Conservation (phyloP, 2,797 vertebrate genomes). For the Brachyrhaphis roseni region DNA sequence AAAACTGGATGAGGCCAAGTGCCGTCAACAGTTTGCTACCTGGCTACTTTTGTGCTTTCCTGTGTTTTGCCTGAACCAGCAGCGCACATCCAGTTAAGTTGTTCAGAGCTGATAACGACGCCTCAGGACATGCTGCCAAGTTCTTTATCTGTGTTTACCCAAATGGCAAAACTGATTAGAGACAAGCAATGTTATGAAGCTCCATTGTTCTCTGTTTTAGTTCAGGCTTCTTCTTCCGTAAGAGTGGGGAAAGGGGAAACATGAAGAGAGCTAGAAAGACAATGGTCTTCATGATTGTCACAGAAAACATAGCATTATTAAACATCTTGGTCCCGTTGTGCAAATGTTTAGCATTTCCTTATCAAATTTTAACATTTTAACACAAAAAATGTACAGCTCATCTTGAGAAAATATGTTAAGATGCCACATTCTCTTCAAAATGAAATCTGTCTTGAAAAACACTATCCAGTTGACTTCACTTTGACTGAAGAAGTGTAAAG, state of each 20-base stretch:
- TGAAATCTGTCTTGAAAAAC: not conserved
- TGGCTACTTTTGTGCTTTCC: slow-evolving; percentile 58
- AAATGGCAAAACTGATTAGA: slow-evolving; percentile 82
- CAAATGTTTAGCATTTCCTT: not conserved
- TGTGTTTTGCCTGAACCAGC: slow-evolving; percentile 58
- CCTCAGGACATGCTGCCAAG: slow-evolving; percentile 76
- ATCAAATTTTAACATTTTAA: not conserved
- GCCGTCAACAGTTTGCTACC: slow-evolving; percentile 58
- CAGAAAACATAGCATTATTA: slow-evolving; percentile 63
- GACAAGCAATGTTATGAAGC: slow-evolving; percentile 71
- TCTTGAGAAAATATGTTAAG: not conserved
- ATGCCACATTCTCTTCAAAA: not conserved
- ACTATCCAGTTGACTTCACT: not conserved
- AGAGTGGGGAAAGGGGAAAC: slow-evolving; percentile 24
- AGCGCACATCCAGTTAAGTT: slow-evolving; percentile 70
- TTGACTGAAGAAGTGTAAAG: not conserved
- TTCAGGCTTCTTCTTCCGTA: slow-evolving; percentile 55
- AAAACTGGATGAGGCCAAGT: slow-evolving; percentile 55
- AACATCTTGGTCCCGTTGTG: slow-evolving; percentile 31
- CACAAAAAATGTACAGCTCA: not conserved
- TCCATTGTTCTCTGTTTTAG: slow-evolving; percentile 74
- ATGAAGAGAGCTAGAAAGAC: slow-evolving; percentile 59
- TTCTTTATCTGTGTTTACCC: slow-evolving; percentile 82
- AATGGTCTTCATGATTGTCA: slow-evolving; percentile 61
- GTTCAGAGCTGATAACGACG: slow-evolving; percentile 75